Base-by-base conservation (phyloP, 2,113 vertebrate genomes). In the Pogonocichla stellata region DNA sequence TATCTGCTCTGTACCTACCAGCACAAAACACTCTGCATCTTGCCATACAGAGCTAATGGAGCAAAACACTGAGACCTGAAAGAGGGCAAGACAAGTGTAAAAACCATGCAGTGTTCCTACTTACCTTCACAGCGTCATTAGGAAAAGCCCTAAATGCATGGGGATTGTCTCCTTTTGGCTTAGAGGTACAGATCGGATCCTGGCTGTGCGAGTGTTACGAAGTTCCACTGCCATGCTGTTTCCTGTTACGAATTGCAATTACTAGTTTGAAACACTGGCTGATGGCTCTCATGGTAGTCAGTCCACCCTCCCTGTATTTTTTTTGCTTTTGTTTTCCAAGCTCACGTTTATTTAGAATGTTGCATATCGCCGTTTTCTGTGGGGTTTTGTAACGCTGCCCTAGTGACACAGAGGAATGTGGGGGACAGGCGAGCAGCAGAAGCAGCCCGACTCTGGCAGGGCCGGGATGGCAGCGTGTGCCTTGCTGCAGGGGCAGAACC, bases 361-460 rank as follows among this genome's bases (percentile, higher is more conserved):
- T 45, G 3, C 0, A 0, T 33, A 31, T 33, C 0, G 0, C 19
- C 25, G 26, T 13, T 78, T 36, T 8, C 14, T 4, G 20, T 19
- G 38, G 13, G 9, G 2, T 29, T 79, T 83, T 80, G 25, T 53
- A 48, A 38, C 4, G 8, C 57, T 6, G 3, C 10, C n/a, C 8
- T 20, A 5, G 7, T 12, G 36, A 23, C 5, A 12, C 0, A 12
- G 36, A 13, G 93, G 40, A 47, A 6, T 0, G 6, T 10, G 57
- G n/a, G 33, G 47, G n/a, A 12, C 61, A 29, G 29, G 80, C 40
- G 10, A 19, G 90, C 3, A 3, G 56, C 45, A 28, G 33, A 8
- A 19, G 40, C n/a, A 34, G 40, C 48, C 19, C 0, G 2, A 7
- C 13, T 17, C 18, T 5, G 4, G 60, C 51, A 2, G 40, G 22